A percentile compares a stretch with the other conserved stretches of the same genome.
Evolutionary conservation across 2,797 vertebrate species (phyloP).

Genomic region (Hydrophis major): DNA sequence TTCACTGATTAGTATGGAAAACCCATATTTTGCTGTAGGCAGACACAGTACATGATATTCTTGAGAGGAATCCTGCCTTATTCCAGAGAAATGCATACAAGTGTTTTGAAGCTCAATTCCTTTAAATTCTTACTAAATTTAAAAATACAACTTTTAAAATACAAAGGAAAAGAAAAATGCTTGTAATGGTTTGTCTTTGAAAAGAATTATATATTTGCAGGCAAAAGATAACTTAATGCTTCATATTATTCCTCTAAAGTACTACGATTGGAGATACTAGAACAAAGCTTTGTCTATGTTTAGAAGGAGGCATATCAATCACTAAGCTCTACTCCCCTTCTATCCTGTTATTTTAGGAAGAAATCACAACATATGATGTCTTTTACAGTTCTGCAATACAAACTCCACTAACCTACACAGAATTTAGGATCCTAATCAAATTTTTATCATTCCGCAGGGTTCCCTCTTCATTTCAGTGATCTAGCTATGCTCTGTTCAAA

Average conservation of each 20-base stretch:
- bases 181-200: not conserved
- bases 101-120: not conserved
- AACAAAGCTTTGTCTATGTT: not conserved
- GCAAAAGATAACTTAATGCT: not conserved
- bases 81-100: not conserved
- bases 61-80: not conserved
- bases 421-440: not conserved
- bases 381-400: not conserved
- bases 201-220: not conserved
- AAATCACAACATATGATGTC: not conserved
- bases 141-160: not conserved
- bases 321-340: not conserved
- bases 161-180: not conserved
- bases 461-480: not conserved
- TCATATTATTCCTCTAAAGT: not conserved
- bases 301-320: not conserved
- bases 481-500: not conserved
- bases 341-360: not conserved
- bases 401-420: not conserved
- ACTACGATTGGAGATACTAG: not conserved
- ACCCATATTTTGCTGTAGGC: not conserved
- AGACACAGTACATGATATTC: not conserved
- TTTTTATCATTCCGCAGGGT: not conserved
- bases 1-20: not conserved
- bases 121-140: not conserved